Evolutionary conservation across 2,888 invertebrate species (phyloP), one percentile per base, ranked within the genome.

Genomic region (Coleophora flavipennella): DNA sequence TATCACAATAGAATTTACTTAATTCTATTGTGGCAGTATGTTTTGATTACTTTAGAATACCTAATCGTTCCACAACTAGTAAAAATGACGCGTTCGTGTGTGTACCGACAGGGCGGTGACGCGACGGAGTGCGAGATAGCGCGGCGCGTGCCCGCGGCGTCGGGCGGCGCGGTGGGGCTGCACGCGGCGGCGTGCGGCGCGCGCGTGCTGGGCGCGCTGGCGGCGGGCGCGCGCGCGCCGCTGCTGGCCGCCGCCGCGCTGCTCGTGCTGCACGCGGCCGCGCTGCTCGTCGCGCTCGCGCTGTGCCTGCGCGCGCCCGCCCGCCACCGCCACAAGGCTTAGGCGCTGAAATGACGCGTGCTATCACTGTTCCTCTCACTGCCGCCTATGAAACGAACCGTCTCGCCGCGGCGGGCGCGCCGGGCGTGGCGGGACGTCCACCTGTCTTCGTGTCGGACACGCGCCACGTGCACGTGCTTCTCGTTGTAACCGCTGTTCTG

Each of bases 231-330:
- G 52, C 53, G 69, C 34, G 64, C 42, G 11, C 77, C 75, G 57
- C 71, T 75, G 45, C 59, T 55, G 41, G 60, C 53, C 33, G 70
- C 44, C 41, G 78, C 52, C 38, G 71, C 67, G 60, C 66, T 78
- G 63, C 61, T 66, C 43, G 73, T 59, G 33, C 60, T 65, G 60
- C 81, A 75, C 61, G 69, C 61, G 47, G 52, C 59, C 29, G 58
- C 78, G 57, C 63, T 79, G 62, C 65, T 77, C 62, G 73, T 80
- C 36, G 57, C 77, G 45, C 64, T 70, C 32, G 74, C 75, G 57
- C 67, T 79, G 48, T 73, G 74, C 42, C 69, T 74, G 55, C 71
- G 69, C 57, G 66, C 69, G 37, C 60, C 57, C 40, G 69, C 71
- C 35, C 48, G 29, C 26, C 53, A 43, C 44, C 38, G 58, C 10